Conservation (phyloP, 1,140 invertebrate genomes). For the Ceratoteleas bidentatus region DNA sequence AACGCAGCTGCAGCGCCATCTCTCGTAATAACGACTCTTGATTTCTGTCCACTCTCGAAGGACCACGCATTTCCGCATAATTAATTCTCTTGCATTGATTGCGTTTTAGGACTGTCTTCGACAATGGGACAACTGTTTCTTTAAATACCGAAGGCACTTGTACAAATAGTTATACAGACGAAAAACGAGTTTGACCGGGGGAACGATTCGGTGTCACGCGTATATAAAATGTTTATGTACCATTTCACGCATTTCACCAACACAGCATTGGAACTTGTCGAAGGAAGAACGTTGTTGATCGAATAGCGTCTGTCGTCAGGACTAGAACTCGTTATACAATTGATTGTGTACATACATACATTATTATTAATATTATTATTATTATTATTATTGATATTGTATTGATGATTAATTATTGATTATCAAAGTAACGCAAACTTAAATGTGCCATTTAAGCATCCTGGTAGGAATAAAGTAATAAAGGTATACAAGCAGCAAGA, state of each 20-base stretch:
- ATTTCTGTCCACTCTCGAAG: slow-evolving; percentile 40
- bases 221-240: slow-evolving; percentile 58
- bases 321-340: slow-evolving; percentile 63
- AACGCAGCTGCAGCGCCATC: no score
- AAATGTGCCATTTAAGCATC: slow-evolving; percentile 69
- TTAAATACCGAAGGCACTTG: slow-evolving; percentile 78
- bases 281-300: slow-evolving; percentile 61
- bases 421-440: no score
- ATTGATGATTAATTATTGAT: no score
- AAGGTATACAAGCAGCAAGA: no score
- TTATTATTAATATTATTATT: slow-evolving; percentile 49
- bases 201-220: slow-evolving; percentile 64
- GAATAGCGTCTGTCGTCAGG: slow-evolving; percentile 59
- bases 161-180: slow-evolving; percentile 32
- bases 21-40: no score
- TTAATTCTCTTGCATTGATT: slow-evolving; percentile 75
- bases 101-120: slow-evolving; percentile 81
- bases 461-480: no score
- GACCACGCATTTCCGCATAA: slow-evolving; percentile 47
- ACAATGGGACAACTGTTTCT: slow-evolving; percentile 82
- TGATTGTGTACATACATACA: slow-evolving; percentile 65
- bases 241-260: slow-evolving; percentile 52
- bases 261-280: slow-evolving; percentile 57
- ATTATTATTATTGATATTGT: no score
- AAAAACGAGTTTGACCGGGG: slow-evolving; percentile 56